phyloP scores from a whole-genome alignment of 2,797 vertebrate species.

The Macropodus opercularis region DNA sequence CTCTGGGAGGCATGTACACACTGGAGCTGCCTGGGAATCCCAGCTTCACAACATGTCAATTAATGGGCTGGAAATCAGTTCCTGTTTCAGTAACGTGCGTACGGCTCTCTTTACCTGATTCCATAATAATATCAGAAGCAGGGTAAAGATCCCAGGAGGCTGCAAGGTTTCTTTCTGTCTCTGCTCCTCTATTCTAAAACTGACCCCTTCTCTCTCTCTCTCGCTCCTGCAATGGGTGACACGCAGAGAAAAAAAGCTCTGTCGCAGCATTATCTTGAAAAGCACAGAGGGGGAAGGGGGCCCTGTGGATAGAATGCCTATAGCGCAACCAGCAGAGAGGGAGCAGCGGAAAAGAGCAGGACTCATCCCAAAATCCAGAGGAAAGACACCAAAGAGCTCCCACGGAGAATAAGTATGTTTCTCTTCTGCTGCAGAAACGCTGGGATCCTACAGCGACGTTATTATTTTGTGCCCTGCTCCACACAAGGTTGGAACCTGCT shows the following conservation, averaged over 20 bases:
- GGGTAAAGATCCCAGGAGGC: constrained; percentile 30
- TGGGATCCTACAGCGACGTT: constrained; percentile 23
- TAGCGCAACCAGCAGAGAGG: constrained; percentile 54
- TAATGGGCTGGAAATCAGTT: too few relatives aligned
- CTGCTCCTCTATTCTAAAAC: constrained; percentile 23
- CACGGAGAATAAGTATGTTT: background rate
- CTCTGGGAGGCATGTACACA: too few relatives aligned
- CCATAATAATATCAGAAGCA: too few relatives aligned
- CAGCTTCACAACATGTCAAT: too few relatives aligned
- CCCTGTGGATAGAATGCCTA: constrained; percentile 64
- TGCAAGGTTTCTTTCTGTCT: constrained; percentile 57
- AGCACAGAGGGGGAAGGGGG: constrained; percentile 60
- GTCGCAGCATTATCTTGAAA: constrained; percentile 70
- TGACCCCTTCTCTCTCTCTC: constrained; percentile 8
- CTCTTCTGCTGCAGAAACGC: constrained; percentile 27
- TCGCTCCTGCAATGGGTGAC: constrained; percentile 22
- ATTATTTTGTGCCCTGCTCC: background rate
- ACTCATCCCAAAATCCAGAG: constrained; percentile 23
- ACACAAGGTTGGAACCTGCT: constrained; percentile 22
- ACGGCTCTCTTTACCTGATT: too few relatives aligned
- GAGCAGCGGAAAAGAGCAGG: constrained; percentile 1
- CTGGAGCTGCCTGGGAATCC: too few relatives aligned
- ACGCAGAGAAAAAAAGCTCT: constrained; percentile 58
- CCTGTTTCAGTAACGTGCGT: too few relatives aligned
- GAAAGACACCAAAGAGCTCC: constrained; percentile 1